These are phyloP conservation scores for Chloromyia formosa DNA, from an alignment of 2,888 invertebrate genomes.

Conservation along the genomic window DNA sequence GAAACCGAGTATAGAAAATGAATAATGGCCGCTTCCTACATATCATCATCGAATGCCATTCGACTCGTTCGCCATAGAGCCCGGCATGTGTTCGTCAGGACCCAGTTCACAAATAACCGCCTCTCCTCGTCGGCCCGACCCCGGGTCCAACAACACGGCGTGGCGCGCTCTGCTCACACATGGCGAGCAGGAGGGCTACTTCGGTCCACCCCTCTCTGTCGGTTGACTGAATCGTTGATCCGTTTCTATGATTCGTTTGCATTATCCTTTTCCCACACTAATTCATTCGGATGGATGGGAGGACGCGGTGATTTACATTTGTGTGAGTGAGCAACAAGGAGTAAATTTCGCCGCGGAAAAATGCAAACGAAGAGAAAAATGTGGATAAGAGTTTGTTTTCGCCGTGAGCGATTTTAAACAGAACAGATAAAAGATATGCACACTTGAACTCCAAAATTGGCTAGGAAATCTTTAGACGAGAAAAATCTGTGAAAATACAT, in stretches of 20 bases:
- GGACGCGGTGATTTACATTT: background rate
- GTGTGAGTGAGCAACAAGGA: background rate
- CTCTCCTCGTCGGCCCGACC: conserved; percentile 9
- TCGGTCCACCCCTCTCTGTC: background rate
- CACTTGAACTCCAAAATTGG: no score
- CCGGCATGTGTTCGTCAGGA: conserved; percentile 12
- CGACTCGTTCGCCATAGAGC: conserved; percentile 55
- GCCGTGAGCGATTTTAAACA: no score
- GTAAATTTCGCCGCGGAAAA: background rate
- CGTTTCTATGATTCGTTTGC: conserved; percentile 14
- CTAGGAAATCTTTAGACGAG: no score
- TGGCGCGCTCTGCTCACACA: background rate
- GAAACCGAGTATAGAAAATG: conserved; percentile 55
- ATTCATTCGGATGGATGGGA: background rate
- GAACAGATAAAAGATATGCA: no score
- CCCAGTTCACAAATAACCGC: conserved; percentile 33
- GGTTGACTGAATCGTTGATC: background rate
- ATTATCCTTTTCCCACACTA: conserved; percentile 37
- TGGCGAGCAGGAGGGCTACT: background rate
- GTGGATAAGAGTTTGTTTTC: background rate
- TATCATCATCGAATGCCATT: conserved; percentile 36
- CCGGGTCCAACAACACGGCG: no score
- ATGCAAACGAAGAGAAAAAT: background rate
- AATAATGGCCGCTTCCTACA: conserved; percentile 62
- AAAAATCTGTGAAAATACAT: no score